Percentiles rank a stretch among this genome's conserved stretches.
These are phyloP conservation scores for Sminthurides aquaticus DNA, from an alignment of 2,888 invertebrate species.

Conservation along the genomic window DNA sequence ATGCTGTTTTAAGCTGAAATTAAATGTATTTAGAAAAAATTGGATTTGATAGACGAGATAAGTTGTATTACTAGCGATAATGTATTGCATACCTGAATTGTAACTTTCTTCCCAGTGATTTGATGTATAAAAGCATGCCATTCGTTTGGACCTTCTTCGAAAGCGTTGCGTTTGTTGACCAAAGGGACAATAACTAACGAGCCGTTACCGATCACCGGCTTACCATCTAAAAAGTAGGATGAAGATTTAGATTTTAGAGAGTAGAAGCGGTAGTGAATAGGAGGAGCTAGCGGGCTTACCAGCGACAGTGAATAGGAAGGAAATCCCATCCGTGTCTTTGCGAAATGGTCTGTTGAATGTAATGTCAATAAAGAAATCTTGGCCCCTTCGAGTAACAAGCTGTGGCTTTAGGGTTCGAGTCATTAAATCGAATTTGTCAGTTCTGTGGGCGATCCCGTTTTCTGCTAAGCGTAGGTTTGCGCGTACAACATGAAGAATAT, in stretches of 20 bases:
- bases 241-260: no score
- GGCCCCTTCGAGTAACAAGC: conserved; percentile 74
- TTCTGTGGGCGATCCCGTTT: conserved; percentile 71
- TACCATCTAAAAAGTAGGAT: conserved; percentile 56
- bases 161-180: conserved; percentile 53
- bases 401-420: conserved; percentile 52
- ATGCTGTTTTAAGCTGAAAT: conserved; percentile 62
- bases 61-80: no score
- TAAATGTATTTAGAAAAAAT: no score
- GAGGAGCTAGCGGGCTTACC: conserved; percentile 52
- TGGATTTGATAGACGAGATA: no score
- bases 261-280: not conserved
- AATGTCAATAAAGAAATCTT: conserved; percentile 66
- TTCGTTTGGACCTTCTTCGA: conserved; percentile 52
- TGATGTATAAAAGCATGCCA: conserved; percentile 70
- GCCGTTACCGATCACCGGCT: conserved; percentile 71
- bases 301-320: conserved; percentile 72
- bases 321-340: conserved; percentile 66
- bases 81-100: conserved; percentile 50
- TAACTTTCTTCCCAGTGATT: conserved; percentile 56
- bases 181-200: conserved; percentile 69
- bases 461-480: conserved; percentile 66
- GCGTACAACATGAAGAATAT: conserved; percentile 60
- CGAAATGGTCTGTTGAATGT: conserved; percentile 68
- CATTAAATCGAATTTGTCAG: conserved; percentile 69